These are phyloP conservation scores for Emys orbicularis DNA, from an alignment of 2,797 vertebrate species.

Conservation along the genomic window DNA sequence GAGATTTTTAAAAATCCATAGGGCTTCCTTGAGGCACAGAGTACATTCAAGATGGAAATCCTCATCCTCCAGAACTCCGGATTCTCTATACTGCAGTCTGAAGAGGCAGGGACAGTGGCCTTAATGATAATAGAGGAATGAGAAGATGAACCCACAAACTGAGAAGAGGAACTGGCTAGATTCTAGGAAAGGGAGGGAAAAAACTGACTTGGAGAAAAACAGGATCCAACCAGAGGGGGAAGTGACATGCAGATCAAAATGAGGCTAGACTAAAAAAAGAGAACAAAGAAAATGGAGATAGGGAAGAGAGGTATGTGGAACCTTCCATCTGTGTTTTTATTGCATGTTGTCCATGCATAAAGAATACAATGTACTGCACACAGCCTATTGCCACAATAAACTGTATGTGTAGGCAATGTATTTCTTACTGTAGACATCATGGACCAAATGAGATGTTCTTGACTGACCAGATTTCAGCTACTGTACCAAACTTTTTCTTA, in stretches of 20 bases:
- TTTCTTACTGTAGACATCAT: background rate
- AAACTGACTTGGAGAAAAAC: background rate
- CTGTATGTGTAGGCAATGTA: background rate
- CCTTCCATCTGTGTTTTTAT: fast-evolving
- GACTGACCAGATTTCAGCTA: background rate
- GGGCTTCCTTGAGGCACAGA: background rate
- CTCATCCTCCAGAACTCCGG: background rate
- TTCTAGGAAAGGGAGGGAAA: too few relatives aligned
- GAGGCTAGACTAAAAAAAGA: fast-evolving
- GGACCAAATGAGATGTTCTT: background rate
- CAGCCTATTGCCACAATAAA: background rate
- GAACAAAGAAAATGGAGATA: background rate
- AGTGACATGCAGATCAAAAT: fast-evolving
- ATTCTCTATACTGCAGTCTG: fast-evolving
- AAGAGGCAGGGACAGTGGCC: fast-evolving
- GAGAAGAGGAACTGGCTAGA: background rate
- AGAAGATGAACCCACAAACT: background rate
- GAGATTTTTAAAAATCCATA: background rate
- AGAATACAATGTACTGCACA: background rate
- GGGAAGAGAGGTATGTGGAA: background rate
- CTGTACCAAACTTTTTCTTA: background rate
- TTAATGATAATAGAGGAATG: background rate
- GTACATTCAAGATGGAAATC: background rate
- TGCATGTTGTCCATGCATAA: background rate
- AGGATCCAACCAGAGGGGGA: background rate